phyloP scores from a whole-genome alignment of 2,888 invertebrate species.

The Acleris sparsana region DNA sequence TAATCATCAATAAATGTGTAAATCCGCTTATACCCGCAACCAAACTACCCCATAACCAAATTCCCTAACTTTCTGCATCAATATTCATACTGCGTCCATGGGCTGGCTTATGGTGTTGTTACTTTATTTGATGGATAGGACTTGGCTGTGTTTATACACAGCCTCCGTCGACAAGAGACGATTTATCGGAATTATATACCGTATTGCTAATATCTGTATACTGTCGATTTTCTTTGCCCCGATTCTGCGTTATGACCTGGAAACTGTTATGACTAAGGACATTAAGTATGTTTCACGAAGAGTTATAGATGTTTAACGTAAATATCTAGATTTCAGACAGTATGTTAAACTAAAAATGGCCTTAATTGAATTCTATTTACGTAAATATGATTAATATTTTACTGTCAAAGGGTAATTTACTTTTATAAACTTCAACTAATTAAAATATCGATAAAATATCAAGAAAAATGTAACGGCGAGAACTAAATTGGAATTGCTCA shows the following conservation, averaged over 20 bases:
- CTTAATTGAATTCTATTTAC: no score
- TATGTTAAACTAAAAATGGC: no score
- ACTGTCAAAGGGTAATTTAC: no score
- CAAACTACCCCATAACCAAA: background rate
- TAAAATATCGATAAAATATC: no score
- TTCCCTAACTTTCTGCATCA: constrained; percentile 27
- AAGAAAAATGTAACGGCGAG: no score
- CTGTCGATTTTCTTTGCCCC: constrained; percentile 19
- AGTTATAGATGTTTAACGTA: no score
- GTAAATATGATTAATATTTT: no score
- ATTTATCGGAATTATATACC: constrained; percentile 28
- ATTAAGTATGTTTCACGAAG: background rate
- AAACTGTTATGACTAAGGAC: background rate
- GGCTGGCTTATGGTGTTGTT: constrained; percentile 26
- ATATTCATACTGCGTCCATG: constrained; percentile 29
- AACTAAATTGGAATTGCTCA: no score
- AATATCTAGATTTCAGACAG: no score
- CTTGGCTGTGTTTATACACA: constrained; percentile 24
- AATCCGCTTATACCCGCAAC: no score
- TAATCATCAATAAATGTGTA: no score
- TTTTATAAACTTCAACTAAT: no score
- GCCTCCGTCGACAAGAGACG: constrained; percentile 17
- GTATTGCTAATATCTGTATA: constrained; percentile 21
- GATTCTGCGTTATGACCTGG: constrained; percentile 9
- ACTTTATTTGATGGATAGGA: constrained; percentile 30